Conservation (phyloP, 1,140 invertebrate genomes). For the Euschistus heros region DNA sequence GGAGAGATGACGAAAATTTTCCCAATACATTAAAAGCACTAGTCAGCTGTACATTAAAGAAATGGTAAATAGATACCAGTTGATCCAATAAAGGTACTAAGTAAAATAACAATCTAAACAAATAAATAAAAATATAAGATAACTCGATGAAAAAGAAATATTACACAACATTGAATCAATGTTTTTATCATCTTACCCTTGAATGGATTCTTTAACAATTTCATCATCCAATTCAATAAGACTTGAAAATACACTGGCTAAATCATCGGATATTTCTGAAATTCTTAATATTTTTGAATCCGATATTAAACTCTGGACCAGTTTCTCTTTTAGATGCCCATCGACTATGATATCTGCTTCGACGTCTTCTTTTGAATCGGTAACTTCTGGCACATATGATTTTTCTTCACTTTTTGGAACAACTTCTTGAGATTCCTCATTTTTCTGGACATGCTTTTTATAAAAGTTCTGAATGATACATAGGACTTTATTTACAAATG, state of each 20-base stretch:
- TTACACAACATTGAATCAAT: neutral
- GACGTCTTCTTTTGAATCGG: slow-evolving; percentile 35
- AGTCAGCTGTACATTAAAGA: slow-evolving; percentile 63
- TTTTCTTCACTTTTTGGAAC: neutral
- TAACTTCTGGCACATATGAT: slow-evolving; percentile 29
- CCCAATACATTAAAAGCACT: slow-evolving; percentile 61
- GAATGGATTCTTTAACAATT: neutral
- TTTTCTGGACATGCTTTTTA: slow-evolving; percentile 42
- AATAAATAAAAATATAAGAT: slow-evolving; percentile 6
- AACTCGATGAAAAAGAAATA: neutral
- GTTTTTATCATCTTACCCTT: neutral
- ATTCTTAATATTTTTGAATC: slow-evolving; percentile 47
- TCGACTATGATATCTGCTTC: slow-evolving; percentile 40
- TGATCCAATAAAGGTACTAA: slow-evolving; percentile 66
- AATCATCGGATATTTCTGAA: slow-evolving; percentile 33
- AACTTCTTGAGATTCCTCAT: neutral
- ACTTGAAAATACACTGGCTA: slow-evolving; percentile 19
- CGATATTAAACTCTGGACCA: slow-evolving; percentile 45
- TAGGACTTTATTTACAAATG: slow-evolving; percentile 39
- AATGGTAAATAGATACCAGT: slow-evolving; percentile 60
- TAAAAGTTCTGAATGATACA: slow-evolving; percentile 56
- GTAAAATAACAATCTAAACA: neutral
- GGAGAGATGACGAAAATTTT: slow-evolving; percentile 72
- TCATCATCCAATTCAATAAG: neutral
- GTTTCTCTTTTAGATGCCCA: slow-evolving; percentile 49